Conservation (phyloP, 2,888 invertebrate genomes). For the Andricus curvator region DNA sequence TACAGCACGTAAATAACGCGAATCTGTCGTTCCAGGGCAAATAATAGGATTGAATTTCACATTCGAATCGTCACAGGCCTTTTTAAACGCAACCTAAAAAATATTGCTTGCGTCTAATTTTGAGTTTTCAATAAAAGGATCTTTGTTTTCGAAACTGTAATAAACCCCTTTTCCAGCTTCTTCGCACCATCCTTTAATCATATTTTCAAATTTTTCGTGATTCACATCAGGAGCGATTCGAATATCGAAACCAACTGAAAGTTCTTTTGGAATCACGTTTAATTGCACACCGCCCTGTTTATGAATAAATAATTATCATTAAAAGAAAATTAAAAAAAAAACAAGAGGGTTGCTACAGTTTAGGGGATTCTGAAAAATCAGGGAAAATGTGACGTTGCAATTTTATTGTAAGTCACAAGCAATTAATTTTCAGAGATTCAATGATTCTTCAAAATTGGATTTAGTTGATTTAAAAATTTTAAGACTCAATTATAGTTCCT, state of each 20-base stretch:
- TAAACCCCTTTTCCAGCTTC: constrained; percentile 88
- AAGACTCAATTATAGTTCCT: too few species aligned
- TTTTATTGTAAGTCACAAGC: too few species aligned
- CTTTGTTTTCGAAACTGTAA: constrained; percentile 83
- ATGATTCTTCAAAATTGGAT: too few species aligned
- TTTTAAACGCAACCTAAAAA: constrained; percentile 87
- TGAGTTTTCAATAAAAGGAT: constrained; percentile 82
- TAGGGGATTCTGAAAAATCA: too few species aligned
- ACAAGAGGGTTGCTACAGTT: background rate
- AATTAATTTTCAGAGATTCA: too few species aligned
- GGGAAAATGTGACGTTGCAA: too few species aligned
- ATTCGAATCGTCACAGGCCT: constrained; percentile 81
- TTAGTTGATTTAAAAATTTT: too few species aligned
- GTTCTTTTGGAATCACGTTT: constrained; percentile 90
- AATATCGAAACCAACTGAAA: constrained; percentile 87
- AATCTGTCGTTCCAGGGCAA: constrained; percentile 95
- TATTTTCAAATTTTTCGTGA: constrained; percentile 82
- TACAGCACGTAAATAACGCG: constrained; percentile 88
- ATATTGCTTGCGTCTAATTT: constrained; percentile 83
- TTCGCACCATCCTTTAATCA: constrained; percentile 83
- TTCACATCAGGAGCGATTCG: constrained; percentile 85
- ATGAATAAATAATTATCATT: background rate
- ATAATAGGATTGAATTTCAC: constrained; percentile 81
- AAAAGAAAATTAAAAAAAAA: too few species aligned
- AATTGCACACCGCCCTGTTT: constrained; percentile 91